These are phyloP conservation scores for Acleris laterana DNA, from an alignment of 2,888 invertebrate species.

Conservation along the genomic window DNA sequence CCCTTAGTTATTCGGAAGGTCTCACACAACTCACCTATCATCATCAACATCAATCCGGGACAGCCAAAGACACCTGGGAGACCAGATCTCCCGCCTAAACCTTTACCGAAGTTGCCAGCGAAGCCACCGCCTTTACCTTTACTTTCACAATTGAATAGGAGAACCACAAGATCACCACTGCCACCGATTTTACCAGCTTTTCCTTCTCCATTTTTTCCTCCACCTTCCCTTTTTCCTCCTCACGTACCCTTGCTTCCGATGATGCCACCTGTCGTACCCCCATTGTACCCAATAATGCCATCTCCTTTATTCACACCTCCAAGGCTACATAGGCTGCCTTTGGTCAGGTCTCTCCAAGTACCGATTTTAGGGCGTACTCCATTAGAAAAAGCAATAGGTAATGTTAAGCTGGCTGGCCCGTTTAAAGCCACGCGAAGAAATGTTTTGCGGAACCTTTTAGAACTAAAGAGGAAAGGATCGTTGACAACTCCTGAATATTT, in stretches of 20 bases:
- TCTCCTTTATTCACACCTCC: slow-evolving; percentile 15
- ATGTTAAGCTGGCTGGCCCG: slow-evolving; percentile 42
- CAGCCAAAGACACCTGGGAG: slow-evolving; percentile 36
- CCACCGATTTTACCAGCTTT: slow-evolving; percentile 40
- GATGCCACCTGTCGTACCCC: slow-evolving; percentile 38
- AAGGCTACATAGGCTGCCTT: slow-evolving; percentile 17
- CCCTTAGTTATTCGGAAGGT: slow-evolving; percentile 56
- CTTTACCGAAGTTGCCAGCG: slow-evolving; percentile 46
- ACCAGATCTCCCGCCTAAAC: slow-evolving; percentile 41
- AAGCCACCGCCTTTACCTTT: slow-evolving; percentile 43
- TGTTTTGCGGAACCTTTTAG: slow-evolving; percentile 52
- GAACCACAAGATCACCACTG: slow-evolving; percentile 40
- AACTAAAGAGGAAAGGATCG: slow-evolving; percentile 57
- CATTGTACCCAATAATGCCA: slow-evolving; percentile 35
- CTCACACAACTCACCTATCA: slow-evolving; percentile 55
- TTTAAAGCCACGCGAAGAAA: slow-evolving; percentile 41
- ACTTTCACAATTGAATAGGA: slow-evolving; percentile 18
- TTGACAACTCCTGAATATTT: slow-evolving; percentile 57
- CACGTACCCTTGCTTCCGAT: slow-evolving; percentile 21
- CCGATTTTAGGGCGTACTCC: slow-evolving; percentile 50
- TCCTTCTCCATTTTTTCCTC: slow-evolving; percentile 36
- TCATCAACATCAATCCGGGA: slow-evolving; percentile 54
- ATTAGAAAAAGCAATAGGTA: slow-evolving; percentile 48
- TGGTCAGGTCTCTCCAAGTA: slow-evolving; percentile 49
- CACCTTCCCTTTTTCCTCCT: slow-evolving; percentile 8